These are phyloP conservation scores for Pristionchus mayeri DNA, from an alignment of 2,888 invertebrate genomes.

Conservation along the genomic window DNA sequence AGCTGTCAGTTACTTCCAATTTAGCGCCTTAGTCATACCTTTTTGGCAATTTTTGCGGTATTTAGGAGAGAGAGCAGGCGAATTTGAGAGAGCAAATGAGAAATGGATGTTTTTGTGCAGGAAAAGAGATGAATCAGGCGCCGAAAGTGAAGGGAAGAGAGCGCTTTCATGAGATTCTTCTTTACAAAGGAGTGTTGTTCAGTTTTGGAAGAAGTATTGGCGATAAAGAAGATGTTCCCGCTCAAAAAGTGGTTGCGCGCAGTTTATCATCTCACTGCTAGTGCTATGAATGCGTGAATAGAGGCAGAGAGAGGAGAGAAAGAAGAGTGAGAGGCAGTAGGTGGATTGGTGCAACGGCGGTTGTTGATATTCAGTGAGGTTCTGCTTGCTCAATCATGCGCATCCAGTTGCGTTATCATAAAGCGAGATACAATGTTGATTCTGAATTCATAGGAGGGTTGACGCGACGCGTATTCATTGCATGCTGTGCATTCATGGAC, in stretches of 20 bases:
- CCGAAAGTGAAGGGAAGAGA: not conserved
- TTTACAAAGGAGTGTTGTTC: too few relatives aligned
- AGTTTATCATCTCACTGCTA: not conserved
- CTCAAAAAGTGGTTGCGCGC: too few relatives aligned
- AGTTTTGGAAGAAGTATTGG: too few relatives aligned
- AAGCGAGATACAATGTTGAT: too few relatives aligned
- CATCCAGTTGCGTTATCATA: too few relatives aligned
- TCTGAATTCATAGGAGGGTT: too few relatives aligned
- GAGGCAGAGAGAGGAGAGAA: not conserved
- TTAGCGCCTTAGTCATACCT: too few relatives aligned
- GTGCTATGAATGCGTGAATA: slow-evolving; percentile 35
- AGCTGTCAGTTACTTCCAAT: not conserved
- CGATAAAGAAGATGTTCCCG: too few relatives aligned
- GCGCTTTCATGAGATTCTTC: slow-evolving; percentile 7
- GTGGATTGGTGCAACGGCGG: too few relatives aligned
- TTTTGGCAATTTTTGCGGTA: not conserved
- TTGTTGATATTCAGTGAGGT: not conserved
- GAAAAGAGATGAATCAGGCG: not conserved
- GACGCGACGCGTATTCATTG: too few relatives aligned
- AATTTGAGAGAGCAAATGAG: not conserved
- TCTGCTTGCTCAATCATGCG: not conserved
- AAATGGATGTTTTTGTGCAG: not conserved
- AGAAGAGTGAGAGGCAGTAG: not conserved
- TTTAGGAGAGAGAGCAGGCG: not conserved
- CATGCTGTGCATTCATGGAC: too few relatives aligned